phyloP scores from a whole-genome alignment of 2,113 vertebrate genomes.

The Gasterosteus aculeatus region DNA sequence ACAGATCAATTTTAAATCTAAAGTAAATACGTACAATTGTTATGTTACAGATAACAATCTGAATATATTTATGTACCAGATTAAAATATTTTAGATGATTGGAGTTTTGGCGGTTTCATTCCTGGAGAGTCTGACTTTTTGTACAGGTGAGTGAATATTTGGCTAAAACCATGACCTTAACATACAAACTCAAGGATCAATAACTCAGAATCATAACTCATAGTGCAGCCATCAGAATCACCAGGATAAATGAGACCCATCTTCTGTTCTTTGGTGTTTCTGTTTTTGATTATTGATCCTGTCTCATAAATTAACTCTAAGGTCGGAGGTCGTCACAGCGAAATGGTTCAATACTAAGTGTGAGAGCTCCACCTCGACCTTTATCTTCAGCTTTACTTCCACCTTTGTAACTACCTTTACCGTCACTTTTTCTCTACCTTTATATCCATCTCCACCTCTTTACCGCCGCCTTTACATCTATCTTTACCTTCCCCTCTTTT shows the following conservation, averaged over 20 bases:
- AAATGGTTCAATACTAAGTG: slow-evolving; percentile 23
- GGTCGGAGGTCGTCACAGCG: slow-evolving; percentile 20
- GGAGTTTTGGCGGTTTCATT: slow-evolving; percentile 11
- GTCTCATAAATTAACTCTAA: background rate
- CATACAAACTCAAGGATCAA: slow-evolving; percentile 22
- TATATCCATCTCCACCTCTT: background rate
- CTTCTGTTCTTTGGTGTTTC: background rate
- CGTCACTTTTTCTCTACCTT: background rate
- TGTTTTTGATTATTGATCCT: background rate
- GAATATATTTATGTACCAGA: background rate
- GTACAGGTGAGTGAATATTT: slow-evolving; percentile 35
- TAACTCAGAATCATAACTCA: background rate
- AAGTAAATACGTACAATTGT: background rate
- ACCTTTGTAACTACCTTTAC: background rate
- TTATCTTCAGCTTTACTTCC: background rate
- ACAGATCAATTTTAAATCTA: too few relatives aligned
- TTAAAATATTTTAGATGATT: background rate
- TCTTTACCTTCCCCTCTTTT: background rate
- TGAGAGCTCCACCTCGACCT: slow-evolving; percentile 29
- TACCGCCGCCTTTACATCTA: background rate
- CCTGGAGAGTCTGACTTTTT: slow-evolving; percentile 30
- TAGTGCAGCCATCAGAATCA: background rate
- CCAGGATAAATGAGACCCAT: background rate
- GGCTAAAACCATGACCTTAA: slow-evolving; percentile 32
- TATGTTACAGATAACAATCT: background rate